Conservation (phyloP, 2,888 invertebrate species). For the Tiliacea aurago region DNA sequence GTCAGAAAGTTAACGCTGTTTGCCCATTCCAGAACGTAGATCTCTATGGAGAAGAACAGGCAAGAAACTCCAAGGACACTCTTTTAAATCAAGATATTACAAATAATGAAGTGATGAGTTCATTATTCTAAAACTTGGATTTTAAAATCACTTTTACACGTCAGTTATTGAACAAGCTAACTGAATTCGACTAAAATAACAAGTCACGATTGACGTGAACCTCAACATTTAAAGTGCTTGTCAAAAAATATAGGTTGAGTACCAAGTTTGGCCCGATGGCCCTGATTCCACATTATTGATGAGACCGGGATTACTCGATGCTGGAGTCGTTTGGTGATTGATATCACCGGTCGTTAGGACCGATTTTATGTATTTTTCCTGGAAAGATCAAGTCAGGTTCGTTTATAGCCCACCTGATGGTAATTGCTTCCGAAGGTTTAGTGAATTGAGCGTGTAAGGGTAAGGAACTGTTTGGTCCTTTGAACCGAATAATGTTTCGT, state of each 20-base stretch:
- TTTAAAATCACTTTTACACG: background rate
- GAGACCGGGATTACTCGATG: conserved; percentile 63
- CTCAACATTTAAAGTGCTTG: conserved; percentile 40
- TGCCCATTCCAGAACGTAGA: too few relatives aligned
- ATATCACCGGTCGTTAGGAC: conserved; percentile 67
- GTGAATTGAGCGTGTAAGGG: conserved; percentile 20
- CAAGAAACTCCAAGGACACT: too few relatives aligned
- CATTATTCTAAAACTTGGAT: background rate
- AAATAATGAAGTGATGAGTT: too few relatives aligned
- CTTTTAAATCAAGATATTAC: too few relatives aligned
- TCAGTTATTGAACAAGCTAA: background rate
- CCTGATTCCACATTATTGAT: conserved; percentile 71
- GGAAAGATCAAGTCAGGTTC: conserved; percentile 62
- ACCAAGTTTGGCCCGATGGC: conserved; percentile 46
- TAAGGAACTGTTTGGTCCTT: conserved; percentile 35
- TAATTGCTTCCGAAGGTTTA: conserved; percentile 58
- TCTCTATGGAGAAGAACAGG: too few relatives aligned
- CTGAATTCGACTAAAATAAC: background rate
- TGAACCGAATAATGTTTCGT: background rate
- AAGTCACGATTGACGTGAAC: conserved; percentile 10
- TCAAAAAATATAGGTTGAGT: conserved; percentile 46
- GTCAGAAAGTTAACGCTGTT: too few relatives aligned
- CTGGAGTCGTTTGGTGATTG: conserved; percentile 66
- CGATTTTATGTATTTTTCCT: conserved; percentile 66
- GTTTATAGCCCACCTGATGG: conserved; percentile 62